Conservation (phyloP, 2,113 vertebrate genomes). For the Microcebus lehilahytsara region DNA sequence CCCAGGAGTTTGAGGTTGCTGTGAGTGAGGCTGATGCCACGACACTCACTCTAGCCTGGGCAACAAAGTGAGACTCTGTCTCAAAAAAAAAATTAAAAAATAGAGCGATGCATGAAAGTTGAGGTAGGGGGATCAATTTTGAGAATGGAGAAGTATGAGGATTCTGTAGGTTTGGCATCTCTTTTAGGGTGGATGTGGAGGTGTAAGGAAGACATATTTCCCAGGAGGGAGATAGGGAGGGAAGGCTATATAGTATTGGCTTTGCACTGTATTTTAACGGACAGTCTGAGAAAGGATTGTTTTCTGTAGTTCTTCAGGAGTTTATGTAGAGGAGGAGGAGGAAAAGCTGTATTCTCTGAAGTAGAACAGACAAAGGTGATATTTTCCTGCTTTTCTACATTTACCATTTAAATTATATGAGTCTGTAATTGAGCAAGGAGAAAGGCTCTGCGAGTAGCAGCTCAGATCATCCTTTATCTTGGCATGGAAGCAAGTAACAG, state of each 20-base stretch:
- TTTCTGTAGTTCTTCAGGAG: not conserved
- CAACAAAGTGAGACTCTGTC: too few relatives aligned
- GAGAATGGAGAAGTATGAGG: not conserved
- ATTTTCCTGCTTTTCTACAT: not conserved
- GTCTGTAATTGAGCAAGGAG: not conserved
- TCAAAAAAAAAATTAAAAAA: not conserved
- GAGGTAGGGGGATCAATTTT: not conserved
- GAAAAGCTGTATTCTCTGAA: not conserved
- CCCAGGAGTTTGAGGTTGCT: too few relatives aligned
- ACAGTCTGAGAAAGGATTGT: not conserved
- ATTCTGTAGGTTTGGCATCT: constrained; percentile 13
- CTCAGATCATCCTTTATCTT: not conserved
- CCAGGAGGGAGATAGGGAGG: not conserved
- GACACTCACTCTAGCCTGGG: too few relatives aligned
- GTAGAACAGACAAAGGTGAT: not conserved
- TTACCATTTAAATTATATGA: not conserved
- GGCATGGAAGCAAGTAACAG: not conserved
- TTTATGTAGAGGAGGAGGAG: not conserved
- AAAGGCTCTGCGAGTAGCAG: not conserved
- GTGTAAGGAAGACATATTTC: not conserved
- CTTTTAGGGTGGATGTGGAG: not conserved
- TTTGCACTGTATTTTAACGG: not conserved
- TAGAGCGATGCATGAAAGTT: not conserved
- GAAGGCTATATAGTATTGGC: not conserved
- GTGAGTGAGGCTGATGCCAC: too few relatives aligned